Evolutionary conservation across 1,140 invertebrate genomes (phyloP), one percentile per base, ranked within the genome.

Genomic region (Stenopsyche tienmushanensis): DNA sequence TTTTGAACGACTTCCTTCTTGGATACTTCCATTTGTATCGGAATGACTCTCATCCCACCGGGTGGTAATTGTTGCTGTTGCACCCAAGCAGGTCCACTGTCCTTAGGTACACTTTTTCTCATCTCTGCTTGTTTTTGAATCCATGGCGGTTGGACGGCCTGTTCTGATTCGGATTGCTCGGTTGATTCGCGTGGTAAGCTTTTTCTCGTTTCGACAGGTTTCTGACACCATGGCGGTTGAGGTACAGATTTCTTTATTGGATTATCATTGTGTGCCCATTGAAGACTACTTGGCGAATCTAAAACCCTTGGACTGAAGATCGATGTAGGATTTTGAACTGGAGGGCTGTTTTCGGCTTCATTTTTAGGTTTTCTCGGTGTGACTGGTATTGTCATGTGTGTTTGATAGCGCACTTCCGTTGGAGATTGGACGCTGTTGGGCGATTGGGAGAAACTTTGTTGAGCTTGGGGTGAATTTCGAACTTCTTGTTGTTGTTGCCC

Each of bases 1-100:
- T 77, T 72, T 34, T 77, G 72, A 65, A 73, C 74, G 1, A 75
- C 74, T 55, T 79, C 78, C 10, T 72, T 72, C 64, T 71, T 76
- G 0, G 76, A 74, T 0, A 77, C 77, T 72, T 81, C 79, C 77
- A 81, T 80, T 68, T 81, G 80, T 52, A 81, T 77, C 17, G 80
- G 80, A 66, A 81, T 78, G 17, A 80, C 71, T 60, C 78, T 73
- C 55, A 17, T 15, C 1, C 15, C 34, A 5, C n/a, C 15, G 3
- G 15, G n/a, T 20, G 34, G 34, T 3, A 13, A 10, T 25, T 53
- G 50, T 29, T 53, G 50, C n/a, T 1, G 9, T 24, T 24, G 29
- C 21, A 15, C 21, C 2, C 15, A 7, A 9, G 5, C 5, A 34
- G 29, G 29, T n/a, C n/a, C n/a, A n/a, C n/a, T n/a, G n/a, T n/a